These are phyloP conservation scores for Poeciliopsis presidionis DNA, from an alignment of 2,797 vertebrate genomes.

Conservation along the genomic window DNA sequence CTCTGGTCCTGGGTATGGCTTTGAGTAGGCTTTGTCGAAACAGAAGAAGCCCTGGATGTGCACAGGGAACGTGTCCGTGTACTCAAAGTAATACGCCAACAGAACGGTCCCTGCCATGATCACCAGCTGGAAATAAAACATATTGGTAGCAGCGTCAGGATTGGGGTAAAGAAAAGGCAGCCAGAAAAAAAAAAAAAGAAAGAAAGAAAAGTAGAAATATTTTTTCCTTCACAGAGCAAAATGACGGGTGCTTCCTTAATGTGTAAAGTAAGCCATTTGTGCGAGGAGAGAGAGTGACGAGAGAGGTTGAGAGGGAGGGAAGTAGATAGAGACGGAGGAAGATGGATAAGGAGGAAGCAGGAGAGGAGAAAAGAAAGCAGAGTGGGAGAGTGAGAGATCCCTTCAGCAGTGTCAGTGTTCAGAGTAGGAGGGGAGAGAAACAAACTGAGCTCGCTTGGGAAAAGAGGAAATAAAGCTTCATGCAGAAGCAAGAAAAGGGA, in stretches of 20 bases:
- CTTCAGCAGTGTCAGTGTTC: constrained; percentile 61
- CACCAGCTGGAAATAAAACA: constrained; percentile 88
- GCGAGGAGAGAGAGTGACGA: constrained; percentile 68
- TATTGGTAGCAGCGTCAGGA: constrained; percentile 71
- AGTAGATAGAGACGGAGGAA: constrained; percentile 52
- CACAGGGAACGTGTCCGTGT: constrained; percentile 92
- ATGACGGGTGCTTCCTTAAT: constrained; percentile 71
- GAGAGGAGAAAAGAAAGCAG: constrained; percentile 44
- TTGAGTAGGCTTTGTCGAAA: constrained; percentile 88
- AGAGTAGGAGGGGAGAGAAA: constrained; percentile 68
- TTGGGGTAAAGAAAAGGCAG: constrained; percentile 33
- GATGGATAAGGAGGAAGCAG: constrained; percentile 59
- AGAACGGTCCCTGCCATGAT: constrained; percentile 91
- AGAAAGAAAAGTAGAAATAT: constrained; percentile 16
- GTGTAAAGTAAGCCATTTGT: constrained; percentile 78
- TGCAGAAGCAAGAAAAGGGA: constrained; percentile 47
- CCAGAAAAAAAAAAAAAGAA: not conserved
- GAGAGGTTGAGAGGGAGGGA: constrained; percentile 44
- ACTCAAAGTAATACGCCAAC: constrained; percentile 93
- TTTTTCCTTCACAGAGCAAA: constrained; percentile 57
- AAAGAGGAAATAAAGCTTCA: constrained; percentile 29
- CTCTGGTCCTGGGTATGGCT: constrained; percentile 90
- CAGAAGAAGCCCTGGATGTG: constrained; percentile 94
- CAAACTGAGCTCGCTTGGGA: constrained; percentile 60
- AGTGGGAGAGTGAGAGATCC: constrained; percentile 46